Evolutionary conservation across 2,888 invertebrate genomes (phyloP), one percentile per base, ranked within the genome.

Genomic region (Patella pellucida): DNA sequence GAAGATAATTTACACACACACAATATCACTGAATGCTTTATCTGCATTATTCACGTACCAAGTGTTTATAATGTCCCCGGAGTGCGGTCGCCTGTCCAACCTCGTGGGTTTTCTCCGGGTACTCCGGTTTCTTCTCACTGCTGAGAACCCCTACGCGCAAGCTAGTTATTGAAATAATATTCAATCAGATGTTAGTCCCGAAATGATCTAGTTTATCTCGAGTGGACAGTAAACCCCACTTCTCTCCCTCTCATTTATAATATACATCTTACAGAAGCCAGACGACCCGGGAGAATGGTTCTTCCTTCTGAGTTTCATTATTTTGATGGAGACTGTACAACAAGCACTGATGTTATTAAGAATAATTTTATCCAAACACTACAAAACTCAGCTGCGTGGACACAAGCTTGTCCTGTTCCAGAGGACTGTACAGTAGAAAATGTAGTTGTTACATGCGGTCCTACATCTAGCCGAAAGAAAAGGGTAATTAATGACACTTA

Each of bases 261-360:
- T 27, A 14, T 11, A 27, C 27, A 12, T 62, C 14, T 19, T 19
- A 23, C 71, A 74, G 54, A 69, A 54, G n/a, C 56, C 67, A 41
- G 70, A 68, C n/a, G 62, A 56, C 56, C 69, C 69, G 54, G 41
- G 27, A 31, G 56, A 12, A 78, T 79, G 76, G 52, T 73, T 52
- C 73, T 81, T 50, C 76, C 73, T 11, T 78, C 78, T n/a, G 79
- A 79, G 15, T 52, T 79, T n/a, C 79, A 75, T 72, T 81, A 81
- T 74, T 81, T 75, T 31, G 76, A 77, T 16, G 79, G 74, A 54
- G 54, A 78, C 69, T 81, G 81, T 62, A 54, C 52, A 16, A 19
- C 14, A 19, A 77, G 78, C 72, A 76, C 76, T 16, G 52, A 56
- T 5, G 68, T 79, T 51, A 81, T 81, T n/a, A 54, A 71, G 54